Evolutionary conservation across 1,140 invertebrate species (phyloP), one percentile per base, ranked within the genome.

Genomic region (Aphelinus atriplicis): DNA sequence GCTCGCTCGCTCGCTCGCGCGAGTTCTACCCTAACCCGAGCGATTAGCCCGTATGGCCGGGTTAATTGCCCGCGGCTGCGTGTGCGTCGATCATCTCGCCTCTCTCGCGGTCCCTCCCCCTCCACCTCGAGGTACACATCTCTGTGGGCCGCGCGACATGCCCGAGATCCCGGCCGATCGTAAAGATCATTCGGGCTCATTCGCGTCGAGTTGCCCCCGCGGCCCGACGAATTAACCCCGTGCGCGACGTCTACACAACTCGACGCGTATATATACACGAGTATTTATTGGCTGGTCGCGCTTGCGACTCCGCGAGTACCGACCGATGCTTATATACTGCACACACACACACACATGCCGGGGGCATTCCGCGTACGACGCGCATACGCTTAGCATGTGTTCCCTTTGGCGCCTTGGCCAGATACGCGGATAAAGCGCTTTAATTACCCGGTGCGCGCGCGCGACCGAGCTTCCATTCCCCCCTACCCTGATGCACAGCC

Each of bases 1-100:
- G 26, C 26, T 26, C 26, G 26, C 26, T 26, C 26, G 26, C 26
- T 7, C 7, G 3, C n/a, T 26, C 26, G 6, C 57, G 6, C 57
- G 26, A 6, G 57, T 42, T 42, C 57, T 57, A 56, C 48, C 69
- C n/a, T 56, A 43, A 64, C 46, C 47, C n/a, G 51, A 43, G 62
- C 64, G 62, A 53, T 46, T 51, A 48, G 43, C 7, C 64, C 26
- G 51, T 9, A 42, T 26, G 26, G 26, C 26, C 26, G 26, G 26
- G 26, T 26, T 26, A 26, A 26, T 26, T 26, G 66, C 67, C 43
- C 10, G 46, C 58, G 46, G 53, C 66, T 45, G 55, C 47, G n/a
- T n/a, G 2, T 53, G 51, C 43, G 58, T 64, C 55, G 43, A 58
- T 43, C 64, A 68, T 77, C 77, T 76, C 79, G 73, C 75, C 51